These are phyloP conservation scores for Poecilobothrus nobilitatus DNA, from an alignment of 2,888 invertebrate species.

Conservation along the genomic window DNA sequence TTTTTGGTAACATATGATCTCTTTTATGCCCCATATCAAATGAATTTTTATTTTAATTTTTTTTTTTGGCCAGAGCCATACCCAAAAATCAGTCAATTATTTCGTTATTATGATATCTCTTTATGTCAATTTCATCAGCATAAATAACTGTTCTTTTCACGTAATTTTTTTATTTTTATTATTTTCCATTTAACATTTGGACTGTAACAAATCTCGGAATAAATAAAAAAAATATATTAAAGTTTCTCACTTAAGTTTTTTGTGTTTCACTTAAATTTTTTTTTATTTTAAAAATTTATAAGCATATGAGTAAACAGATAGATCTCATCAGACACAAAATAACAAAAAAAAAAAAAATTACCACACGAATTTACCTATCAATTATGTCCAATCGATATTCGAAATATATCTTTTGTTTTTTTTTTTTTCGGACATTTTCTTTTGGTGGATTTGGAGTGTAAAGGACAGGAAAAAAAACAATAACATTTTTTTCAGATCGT, in stretches of 20 bases:
- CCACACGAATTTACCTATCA: neutral
- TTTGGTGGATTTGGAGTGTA: neutral
- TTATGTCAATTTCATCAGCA: constrained; percentile 6
- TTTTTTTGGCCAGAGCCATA: neutral
- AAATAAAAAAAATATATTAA: too few relatives aligned
- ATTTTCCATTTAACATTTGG: neutral
- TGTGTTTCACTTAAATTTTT: too few relatives aligned
- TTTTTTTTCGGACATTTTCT: too few relatives aligned
- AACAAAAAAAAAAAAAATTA: too few relatives aligned
- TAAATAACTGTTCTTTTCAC: neutral
- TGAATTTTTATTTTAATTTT: neutral
- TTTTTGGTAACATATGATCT: neutral
- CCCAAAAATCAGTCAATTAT: neutral
- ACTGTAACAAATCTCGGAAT: neutral
- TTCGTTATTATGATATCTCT: constrained; percentile 6
- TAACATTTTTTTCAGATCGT: neutral
- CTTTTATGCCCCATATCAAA: neutral
- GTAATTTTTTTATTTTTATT: neutral
- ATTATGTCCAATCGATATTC: constrained; percentile 2
- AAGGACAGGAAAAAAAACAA: neutral
- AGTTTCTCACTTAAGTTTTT: too few relatives aligned
- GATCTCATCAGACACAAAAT: too few relatives aligned
- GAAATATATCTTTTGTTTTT: too few relatives aligned
- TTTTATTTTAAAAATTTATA: too few relatives aligned
- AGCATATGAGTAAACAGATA: too few relatives aligned